phyloP scores from a whole-genome alignment of 2,113 vertebrate species.

The Caranx ignobilis region DNA sequence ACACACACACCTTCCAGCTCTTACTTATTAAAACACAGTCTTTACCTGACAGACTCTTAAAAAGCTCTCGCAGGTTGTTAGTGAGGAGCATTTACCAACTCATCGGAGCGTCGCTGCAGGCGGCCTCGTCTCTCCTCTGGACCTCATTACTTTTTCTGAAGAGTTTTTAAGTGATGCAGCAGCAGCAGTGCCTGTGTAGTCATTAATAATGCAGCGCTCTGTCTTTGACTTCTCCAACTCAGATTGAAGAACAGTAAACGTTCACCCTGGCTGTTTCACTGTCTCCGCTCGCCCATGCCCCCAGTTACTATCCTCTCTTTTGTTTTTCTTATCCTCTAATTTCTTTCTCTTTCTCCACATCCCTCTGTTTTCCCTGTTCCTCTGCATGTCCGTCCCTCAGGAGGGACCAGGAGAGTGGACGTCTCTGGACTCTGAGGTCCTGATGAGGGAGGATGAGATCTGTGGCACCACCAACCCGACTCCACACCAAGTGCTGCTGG shows the following conservation, averaged over 20 bases:
- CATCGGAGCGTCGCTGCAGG: background rate
- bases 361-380: background rate
- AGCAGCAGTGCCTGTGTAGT: background rate
- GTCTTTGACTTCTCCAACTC: slow-evolving; percentile 9
- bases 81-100: background rate
- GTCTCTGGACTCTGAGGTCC: slow-evolving; percentile 91
- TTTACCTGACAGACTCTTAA: slow-evolving; percentile 4
- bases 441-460: slow-evolving; percentile 95
- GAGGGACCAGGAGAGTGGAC: slow-evolving; percentile 96
- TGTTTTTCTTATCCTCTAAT: background rate
- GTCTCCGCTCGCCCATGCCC: background rate
- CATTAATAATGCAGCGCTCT: slow-evolving; percentile 25
- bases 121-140: background rate
- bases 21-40: slow-evolving; percentile 13
- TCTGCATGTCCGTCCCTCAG: slow-evolving; percentile 71
- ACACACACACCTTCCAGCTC: background rate
- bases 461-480: slow-evolving; percentile 96
- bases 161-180: background rate
- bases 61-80: background rate
- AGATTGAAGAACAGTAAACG: slow-evolving; percentile 2
- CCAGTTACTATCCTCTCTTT: background rate
- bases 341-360: background rate
- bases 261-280: background rate
- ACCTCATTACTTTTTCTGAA: slow-evolving; percentile 20
- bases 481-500: slow-evolving; percentile 94